A percentile compares a stretch with the other conserved stretches of the same genome.
Conservation (phyloP, 1,140 invertebrate genomes). For the Rhynchophorus ferrugineus region DNA sequence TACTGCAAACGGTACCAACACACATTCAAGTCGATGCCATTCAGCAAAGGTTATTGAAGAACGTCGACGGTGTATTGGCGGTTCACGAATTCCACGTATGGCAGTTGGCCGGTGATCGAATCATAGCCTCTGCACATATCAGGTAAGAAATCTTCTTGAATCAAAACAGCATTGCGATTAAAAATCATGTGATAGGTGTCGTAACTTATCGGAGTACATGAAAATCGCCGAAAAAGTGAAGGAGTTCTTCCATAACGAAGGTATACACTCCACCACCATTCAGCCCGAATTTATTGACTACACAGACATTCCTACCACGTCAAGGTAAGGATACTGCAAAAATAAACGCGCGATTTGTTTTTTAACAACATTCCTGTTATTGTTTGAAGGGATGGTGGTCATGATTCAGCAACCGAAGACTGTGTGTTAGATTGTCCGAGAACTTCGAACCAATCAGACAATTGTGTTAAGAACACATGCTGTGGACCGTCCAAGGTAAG, state of each 20-base stretch:
- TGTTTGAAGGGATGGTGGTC: constrained; percentile 19
- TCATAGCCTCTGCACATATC: constrained; percentile 90
- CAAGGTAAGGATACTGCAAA: constrained; percentile 4
- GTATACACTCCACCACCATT: constrained; percentile 87
- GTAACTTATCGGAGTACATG: constrained; percentile 83
- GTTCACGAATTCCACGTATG: constrained; percentile 94
- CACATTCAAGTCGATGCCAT: constrained; percentile 89
- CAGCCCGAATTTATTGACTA: constrained; percentile 88
- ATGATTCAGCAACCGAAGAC: constrained; percentile 33
- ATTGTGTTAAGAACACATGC: constrained; percentile 77
- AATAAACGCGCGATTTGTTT: background rate
- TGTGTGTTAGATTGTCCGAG: constrained; percentile 82
- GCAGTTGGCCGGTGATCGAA: constrained; percentile 86
- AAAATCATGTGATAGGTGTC: no score
- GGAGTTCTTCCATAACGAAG: constrained; percentile 91
- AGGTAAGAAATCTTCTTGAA: constrained; percentile 51
- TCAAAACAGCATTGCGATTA: no score
- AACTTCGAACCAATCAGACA: constrained; percentile 54
- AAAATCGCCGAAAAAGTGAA: constrained; percentile 90
- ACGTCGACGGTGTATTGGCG: constrained; percentile 82
- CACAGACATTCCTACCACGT: constrained; percentile 30
- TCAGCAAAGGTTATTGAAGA: constrained; percentile 73
- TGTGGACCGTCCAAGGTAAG: constrained; percentile 63
- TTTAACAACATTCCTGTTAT: constrained; percentile 1
- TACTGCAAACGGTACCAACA: constrained; percentile 86